A percentile compares a stretch with the other conserved stretches of the same genome.
These are phyloP conservation scores for Mohoua ochrocephala DNA, from an alignment of 2,113 vertebrate species.

Conservation along the genomic window DNA sequence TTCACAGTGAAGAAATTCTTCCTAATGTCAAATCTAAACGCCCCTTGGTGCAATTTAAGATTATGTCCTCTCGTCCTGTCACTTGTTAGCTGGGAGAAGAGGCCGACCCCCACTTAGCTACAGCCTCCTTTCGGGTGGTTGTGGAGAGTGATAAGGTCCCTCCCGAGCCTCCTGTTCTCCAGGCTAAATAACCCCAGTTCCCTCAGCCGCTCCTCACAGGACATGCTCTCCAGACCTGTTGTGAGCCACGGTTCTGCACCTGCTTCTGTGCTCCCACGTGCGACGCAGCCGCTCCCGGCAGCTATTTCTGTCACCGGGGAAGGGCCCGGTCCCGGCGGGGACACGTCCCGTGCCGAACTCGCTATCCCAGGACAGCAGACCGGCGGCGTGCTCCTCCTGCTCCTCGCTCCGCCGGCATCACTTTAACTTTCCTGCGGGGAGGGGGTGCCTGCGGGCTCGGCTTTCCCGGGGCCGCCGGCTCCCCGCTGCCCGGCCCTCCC, in stretches of 20 bases:
- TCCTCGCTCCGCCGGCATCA: not conserved
- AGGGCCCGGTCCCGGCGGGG: not conserved
- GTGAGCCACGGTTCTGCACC: not conserved
- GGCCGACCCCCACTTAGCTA: not conserved
- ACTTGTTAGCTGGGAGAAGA: not conserved
- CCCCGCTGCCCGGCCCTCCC: not conserved
- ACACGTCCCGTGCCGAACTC: not conserved
- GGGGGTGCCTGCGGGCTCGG: not conserved
- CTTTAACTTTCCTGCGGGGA: not conserved
- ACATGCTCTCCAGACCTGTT: not conserved
- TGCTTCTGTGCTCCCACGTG: not conserved
- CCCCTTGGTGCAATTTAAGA: not conserved
- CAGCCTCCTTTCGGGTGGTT: too few relatives aligned
- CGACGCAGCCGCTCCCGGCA: not conserved
- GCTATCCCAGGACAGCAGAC: not conserved
- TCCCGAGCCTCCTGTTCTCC: not conserved
- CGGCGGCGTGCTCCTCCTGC: not conserved
- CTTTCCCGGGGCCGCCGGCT: not conserved
- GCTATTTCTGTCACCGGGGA: not conserved
- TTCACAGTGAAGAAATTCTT: not conserved
- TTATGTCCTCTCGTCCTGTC: not conserved
- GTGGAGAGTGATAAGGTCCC: not conserved
- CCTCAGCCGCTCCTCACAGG: not conserved
- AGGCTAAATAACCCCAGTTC: not conserved
- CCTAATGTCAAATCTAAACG: not conserved